Conservation (phyloP, 2,797 vertebrate genomes). For the Labroides dimidiatus region DNA sequence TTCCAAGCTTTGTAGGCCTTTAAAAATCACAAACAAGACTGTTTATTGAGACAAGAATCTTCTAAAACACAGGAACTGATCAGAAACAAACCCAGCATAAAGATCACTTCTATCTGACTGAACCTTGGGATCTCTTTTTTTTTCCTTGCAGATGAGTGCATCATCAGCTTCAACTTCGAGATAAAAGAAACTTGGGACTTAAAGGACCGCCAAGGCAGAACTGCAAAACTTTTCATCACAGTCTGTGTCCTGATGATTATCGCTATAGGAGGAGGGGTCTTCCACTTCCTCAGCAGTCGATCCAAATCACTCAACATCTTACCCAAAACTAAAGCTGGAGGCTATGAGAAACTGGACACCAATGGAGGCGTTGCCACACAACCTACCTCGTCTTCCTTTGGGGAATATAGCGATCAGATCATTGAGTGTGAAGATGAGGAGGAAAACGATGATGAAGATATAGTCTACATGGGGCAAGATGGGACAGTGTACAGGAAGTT, state of each 20-base stretch:
- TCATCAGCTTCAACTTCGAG: conserved; percentile 75
- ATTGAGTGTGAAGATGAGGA: conserved; percentile 71
- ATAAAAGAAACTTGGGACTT: conserved; percentile 9
- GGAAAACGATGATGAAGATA: conserved; percentile 86
- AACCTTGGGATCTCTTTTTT: conserved; percentile 14
- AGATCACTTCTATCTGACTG: neutral
- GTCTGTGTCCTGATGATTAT: conserved; percentile 81
- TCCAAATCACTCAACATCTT: conserved; percentile 46
- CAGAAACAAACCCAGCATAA: neutral
- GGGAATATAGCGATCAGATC: conserved; percentile 87
- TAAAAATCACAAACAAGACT: conserved; percentile 6
- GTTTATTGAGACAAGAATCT: conserved; percentile 8
- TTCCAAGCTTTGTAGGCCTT: neutral
- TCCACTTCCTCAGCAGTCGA: conserved; percentile 81
- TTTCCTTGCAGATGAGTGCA: conserved; percentile 64
- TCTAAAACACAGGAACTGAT: neutral
- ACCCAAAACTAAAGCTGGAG: conserved; percentile 65
- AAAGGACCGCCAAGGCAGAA: conserved; percentile 17
- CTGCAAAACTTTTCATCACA: conserved; percentile 70
- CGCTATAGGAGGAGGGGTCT: conserved; percentile 75
- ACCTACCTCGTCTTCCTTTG: conserved; percentile 71
- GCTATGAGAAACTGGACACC: conserved; percentile 85
- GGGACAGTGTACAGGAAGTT: conserved; percentile 93
- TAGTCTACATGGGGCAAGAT: conserved; percentile 95
- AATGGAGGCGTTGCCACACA: conserved; percentile 47